phyloP scores from a whole-genome alignment of 1,140 invertebrate species.

The Paraescarpia echinospica region DNA sequence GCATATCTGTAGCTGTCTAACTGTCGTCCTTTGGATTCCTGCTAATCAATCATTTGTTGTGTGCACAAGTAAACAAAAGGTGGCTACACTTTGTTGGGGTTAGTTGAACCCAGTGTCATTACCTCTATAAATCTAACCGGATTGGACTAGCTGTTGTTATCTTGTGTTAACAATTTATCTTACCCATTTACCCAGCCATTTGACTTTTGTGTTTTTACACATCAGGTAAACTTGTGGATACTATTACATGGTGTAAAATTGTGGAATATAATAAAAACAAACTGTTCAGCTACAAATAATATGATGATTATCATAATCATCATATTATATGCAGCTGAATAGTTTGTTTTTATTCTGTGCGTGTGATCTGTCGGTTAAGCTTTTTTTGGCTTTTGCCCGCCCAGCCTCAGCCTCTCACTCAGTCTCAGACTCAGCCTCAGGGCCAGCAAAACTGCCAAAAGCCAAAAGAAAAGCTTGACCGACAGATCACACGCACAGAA shows the following conservation, averaged over 20 bases:
- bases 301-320: too few species aligned
- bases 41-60: neutral
- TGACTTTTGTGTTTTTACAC: neutral
- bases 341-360: too few species aligned
- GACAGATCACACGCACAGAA: too few species aligned
- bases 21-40: neutral
- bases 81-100: neutral
- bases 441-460: too few species aligned
- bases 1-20: neutral
- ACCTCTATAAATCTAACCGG: neutral
- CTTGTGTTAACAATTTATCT: neutral
- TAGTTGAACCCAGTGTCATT: neutral
- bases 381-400: too few species aligned
- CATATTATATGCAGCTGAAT: too few species aligned
- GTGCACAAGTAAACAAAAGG: neutral
- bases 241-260: neutral
- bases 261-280: neutral
- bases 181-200: too few species aligned
- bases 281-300: too few species aligned
- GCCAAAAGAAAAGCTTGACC: too few species aligned
- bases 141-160: neutral
- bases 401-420: too few species aligned
- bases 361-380: too few species aligned
- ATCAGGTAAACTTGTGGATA: neutral
- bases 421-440: too few species aligned